Conservation (phyloP, 1,140 invertebrate genomes). For the Zaprionus nigranus region DNA sequence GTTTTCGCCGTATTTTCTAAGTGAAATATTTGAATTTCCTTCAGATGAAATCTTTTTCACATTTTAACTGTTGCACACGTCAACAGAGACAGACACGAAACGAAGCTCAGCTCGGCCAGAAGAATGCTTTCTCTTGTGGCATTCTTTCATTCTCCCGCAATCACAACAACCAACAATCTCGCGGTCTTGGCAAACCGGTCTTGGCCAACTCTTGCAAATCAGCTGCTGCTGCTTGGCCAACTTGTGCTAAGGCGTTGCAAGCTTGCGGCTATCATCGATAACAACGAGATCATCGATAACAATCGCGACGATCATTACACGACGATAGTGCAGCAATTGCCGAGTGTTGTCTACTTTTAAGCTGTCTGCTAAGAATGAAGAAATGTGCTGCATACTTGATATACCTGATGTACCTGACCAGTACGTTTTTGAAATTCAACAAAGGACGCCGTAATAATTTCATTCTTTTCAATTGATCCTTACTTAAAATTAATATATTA, state of each 20-base stretch:
- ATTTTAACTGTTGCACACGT: slow-evolving; percentile 61
- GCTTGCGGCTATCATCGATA: slow-evolving; percentile 15
- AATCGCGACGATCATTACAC: neutral
- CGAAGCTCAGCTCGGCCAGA: slow-evolving; percentile 6
- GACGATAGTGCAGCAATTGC: neutral
- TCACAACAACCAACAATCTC: slow-evolving; percentile 24
- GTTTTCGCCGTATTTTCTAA: neutral
- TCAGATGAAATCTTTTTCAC: slow-evolving; percentile 6
- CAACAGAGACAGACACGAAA: slow-evolving; percentile 51
- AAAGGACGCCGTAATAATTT: no score
- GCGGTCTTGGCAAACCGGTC: slow-evolving; percentile 54
- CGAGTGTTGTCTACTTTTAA: slow-evolving; percentile 18
- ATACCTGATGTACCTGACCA: no score
- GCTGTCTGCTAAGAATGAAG: neutral
- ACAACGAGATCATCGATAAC: slow-evolving; percentile 9
- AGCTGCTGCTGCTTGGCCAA: slow-evolving; percentile 32
- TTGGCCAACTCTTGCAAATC: slow-evolving; percentile 31
- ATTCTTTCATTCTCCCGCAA: slow-evolving; percentile 52
- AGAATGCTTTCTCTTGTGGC: slow-evolving; percentile 73
- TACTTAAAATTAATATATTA: no score
- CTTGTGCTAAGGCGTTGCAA: neutral
- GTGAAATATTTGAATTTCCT: slow-evolving; percentile 19
- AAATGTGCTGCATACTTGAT: neutral
- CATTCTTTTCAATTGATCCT: no score
- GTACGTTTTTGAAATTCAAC: no score